Percentiles rank a stretch among this genome's conserved stretches.
Conservation (phyloP, 2,797 vertebrate species). For the Lates japonicus region DNA sequence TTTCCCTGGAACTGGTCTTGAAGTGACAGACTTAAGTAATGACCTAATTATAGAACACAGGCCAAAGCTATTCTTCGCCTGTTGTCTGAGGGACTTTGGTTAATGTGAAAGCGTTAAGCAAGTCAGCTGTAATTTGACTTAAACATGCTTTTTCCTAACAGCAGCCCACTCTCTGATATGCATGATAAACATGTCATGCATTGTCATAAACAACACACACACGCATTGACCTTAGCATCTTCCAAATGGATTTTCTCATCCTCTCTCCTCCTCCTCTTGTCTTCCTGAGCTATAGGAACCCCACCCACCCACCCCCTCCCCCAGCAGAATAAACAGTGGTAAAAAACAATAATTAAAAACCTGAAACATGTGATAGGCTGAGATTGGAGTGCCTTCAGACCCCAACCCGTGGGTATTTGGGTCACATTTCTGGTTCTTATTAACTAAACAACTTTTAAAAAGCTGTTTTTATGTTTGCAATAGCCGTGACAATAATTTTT, state of each 20-base stretch:
- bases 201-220: conserved; percentile 26
- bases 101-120: conserved; percentile 6
- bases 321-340: neutral
- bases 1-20: neutral
- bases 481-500: neutral
- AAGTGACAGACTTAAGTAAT: neutral
- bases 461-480: neutral
- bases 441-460: neutral
- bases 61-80: neutral
- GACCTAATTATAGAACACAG: neutral
- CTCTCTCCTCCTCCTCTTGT: neutral
- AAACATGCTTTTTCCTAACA: conserved; percentile 15
- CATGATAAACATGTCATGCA: neutral
- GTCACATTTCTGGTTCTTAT: neutral
- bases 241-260: neutral
- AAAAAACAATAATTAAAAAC: no score
- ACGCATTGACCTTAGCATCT: neutral
- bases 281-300: neutral
- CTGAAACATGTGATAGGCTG: neutral
- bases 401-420: neutral
- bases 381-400: neutral
- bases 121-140: conserved; percentile 10
- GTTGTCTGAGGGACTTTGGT: neutral
- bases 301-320: neutral
- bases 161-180: neutral